Conservation (phyloP, 2,113 vertebrate species). For the human region GRCh38 chrX:19215001-19215500, state of each 20-base stretch:
- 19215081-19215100: not conserved
- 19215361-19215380: not conserved
- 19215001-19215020: not conserved
- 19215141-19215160: slow-evolving; percentile 22
- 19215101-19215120: not conserved
- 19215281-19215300: not conserved
- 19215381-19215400: not conserved
- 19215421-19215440: not conserved
- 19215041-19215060: not conserved
- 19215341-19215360: slow-evolving; percentile 20
- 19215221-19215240: slow-evolving; percentile 14
- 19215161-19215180: not conserved
- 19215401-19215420: not conserved
- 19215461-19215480: not conserved
- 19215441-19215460: not conserved
- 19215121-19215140: slow-evolving; percentile 8
- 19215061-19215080: not conserved
- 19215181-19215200: not conserved
- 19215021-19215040: not conserved
- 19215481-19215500: not conserved
- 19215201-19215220: not conserved
- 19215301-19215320: not conserved
- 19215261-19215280: not conserved
- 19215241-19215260: not conserved
- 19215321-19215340: not conserved